Evolutionary conservation across 2,888 invertebrate genomes (phyloP), one percentile per base, ranked within the genome.

Genomic region (Parasteatoda lunata): DNA sequence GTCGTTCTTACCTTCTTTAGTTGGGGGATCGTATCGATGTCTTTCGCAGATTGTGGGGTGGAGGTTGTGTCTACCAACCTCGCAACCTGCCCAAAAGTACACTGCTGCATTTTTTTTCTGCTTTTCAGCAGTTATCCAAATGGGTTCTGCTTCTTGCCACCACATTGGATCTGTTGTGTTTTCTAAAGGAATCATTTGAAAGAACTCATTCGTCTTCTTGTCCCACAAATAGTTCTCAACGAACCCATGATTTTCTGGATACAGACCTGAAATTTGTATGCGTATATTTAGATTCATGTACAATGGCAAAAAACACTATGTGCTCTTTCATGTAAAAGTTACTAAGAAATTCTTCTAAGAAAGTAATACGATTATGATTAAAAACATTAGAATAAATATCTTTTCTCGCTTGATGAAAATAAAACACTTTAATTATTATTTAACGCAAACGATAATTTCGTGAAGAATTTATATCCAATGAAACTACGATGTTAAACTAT

Each of bases 221-320:
- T 92, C 92, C 84, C 90, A 91, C 90, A 92, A 91, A 89, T 90
- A 90, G 84, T 92, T 92, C 8, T 91, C 91, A 47, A 92, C 89
- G 51, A 92, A 91, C 9, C 91, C 91, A 89, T 92, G 92, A 47
- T 82, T 90, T 89, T 92, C 92, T 5, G 91, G 91, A 84, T 91
- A 91, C 13, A 89, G 77, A 30, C 89, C 89, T 30, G 30, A 30
- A 30, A 30, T 30, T 30, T 30, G 30, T 30, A 30, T 30, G 30
- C 2, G 30, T 30, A 30, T 30, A 30, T 0, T 30, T 30, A 30
- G 30, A 30, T 30, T 30, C 30, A 30, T 30, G 30, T 2, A 30
- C 30, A 30, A 2, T 1, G 30, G 30, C 30, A 30, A 30, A 30
- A 30, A 30, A 30, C 30, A 30, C 30, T 2, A 30, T 30, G 30